These are phyloP conservation scores for Eurypyga helias DNA, from an alignment of 2,113 vertebrate genomes.

Conservation along the genomic window DNA sequence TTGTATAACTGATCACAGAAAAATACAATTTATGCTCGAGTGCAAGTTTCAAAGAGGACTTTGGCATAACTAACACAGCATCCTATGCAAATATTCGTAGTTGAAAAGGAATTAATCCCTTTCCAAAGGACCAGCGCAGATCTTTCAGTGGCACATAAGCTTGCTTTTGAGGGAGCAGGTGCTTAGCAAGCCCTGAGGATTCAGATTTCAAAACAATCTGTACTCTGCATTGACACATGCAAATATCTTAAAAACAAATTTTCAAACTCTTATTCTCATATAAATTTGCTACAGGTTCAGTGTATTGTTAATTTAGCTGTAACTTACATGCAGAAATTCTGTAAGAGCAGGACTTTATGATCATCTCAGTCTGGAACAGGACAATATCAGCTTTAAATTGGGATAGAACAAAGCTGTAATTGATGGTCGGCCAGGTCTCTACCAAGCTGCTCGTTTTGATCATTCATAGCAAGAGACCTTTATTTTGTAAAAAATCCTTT, in stretches of 20 bases:
- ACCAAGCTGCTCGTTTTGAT: conserved; percentile 18
- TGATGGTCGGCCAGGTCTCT: not conserved
- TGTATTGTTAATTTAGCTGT: not conserved
- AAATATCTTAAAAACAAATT: not conserved
- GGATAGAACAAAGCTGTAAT: not conserved
- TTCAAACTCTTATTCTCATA: not conserved
- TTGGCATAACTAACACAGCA: not conserved
- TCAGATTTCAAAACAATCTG: not conserved
- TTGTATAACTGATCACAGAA: not conserved
- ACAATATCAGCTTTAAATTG: not conserved
- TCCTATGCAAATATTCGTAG: not conserved
- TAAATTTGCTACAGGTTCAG: not conserved
- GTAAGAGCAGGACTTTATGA: not conserved
- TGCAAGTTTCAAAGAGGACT: not conserved
- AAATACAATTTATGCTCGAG: not conserved
- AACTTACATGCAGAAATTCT: not conserved
- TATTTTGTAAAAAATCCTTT: conserved; percentile 24
- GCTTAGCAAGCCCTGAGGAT: not conserved
- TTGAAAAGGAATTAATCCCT: conserved; percentile 29
- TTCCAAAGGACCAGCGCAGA: not conserved
- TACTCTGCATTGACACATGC: not conserved
- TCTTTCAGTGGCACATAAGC: conserved; percentile 18
- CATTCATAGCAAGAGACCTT: conserved; percentile 8
- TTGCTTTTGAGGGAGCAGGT: conserved; percentile 27
- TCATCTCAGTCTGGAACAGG: not conserved